Percentiles rank a stretch among this genome's conserved stretches.
These are phyloP conservation scores for Dipodomys merriami DNA, from an alignment of 2,113 vertebrate species.

Conservation along the genomic window DNA sequence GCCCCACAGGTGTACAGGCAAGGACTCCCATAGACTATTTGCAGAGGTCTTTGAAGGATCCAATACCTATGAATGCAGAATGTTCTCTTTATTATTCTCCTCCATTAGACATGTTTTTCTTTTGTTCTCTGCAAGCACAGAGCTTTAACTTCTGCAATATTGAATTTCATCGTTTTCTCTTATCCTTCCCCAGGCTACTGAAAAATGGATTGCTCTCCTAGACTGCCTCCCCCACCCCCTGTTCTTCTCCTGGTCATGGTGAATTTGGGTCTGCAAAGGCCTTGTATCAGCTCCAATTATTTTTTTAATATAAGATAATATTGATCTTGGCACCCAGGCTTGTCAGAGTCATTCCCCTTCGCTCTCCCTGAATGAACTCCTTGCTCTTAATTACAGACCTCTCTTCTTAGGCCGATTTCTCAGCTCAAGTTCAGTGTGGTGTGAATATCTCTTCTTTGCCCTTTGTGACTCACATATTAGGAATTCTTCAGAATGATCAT, in stretches of 20 bases:
- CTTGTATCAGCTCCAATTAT: constrained; percentile 37
- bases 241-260: constrained; percentile 35
- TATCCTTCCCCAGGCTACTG: constrained; percentile 55
- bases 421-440: neutral
- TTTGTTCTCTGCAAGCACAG: constrained; percentile 65
- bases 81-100: constrained; percentile 44
- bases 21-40: neutral
- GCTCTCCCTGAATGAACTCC: neutral
- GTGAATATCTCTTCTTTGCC: neutral
- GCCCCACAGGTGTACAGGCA: constrained; percentile 62
- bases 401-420: neutral
- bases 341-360: neutral
- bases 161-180: constrained; percentile 63
- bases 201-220: neutral
- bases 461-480: neutral
- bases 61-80: constrained; percentile 14
- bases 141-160: constrained; percentile 55
- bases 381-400: constrained; percentile 36
- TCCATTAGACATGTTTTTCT: constrained; percentile 55
- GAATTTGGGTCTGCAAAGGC: constrained; percentile 58
- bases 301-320: constrained; percentile 62
- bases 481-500: neutral
- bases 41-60: constrained; percentile 54
- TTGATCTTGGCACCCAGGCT: constrained; percentile 49
- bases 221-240: neutral